Percentiles rank a stretch among this genome's conserved stretches.
phyloP scores from a whole-genome alignment of 1,140 invertebrate species.

The Leptoteleia sp. region DNA sequence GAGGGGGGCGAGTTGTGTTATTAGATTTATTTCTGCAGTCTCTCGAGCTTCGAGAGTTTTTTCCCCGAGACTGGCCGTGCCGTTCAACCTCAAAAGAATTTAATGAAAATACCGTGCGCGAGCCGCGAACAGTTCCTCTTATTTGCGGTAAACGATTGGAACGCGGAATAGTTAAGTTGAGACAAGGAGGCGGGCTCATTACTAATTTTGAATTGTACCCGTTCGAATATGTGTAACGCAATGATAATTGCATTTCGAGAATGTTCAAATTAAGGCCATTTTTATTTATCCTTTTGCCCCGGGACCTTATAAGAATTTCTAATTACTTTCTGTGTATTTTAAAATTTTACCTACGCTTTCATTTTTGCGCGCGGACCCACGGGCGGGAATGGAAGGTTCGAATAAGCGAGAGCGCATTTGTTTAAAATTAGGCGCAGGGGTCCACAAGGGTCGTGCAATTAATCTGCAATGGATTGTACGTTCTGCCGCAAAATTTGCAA shows the following conservation, averaged over 20 bases:
- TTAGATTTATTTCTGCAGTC: constrained; percentile 75
- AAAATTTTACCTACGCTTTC: constrained; percentile 21
- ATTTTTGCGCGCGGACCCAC: constrained; percentile 11
- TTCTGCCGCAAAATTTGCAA: too few relatives aligned
- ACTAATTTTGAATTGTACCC: constrained; percentile 65
- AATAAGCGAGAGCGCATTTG: constrained; percentile 30
- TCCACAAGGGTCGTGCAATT: too few relatives aligned
- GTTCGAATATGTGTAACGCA: constrained; percentile 62
- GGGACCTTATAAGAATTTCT: constrained; percentile 51
- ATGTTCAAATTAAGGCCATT: constrained; percentile 49
- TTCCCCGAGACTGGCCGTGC: constrained; percentile 68
- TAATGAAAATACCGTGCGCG: constrained; percentile 77
- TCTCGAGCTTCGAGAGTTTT: constrained; percentile 72
- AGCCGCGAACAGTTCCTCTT: constrained; percentile 63
- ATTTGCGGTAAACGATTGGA: constrained; percentile 67
- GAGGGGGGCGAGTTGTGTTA: constrained; percentile 65
- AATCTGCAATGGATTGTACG: too few relatives aligned
- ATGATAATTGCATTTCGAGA: constrained; percentile 57
- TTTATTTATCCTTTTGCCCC: constrained; percentile 26
- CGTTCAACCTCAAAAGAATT: constrained; percentile 76
- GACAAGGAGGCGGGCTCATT: constrained; percentile 69
- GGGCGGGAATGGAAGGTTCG: constrained; percentile 21
- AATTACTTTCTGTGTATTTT: constrained; percentile 51
- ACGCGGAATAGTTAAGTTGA: constrained; percentile 65
- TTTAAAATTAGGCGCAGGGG: constrained; percentile 24